These are phyloP conservation scores for Platanista minor DNA, from an alignment of 2,113 vertebrate species.

Conservation along the genomic window DNA sequence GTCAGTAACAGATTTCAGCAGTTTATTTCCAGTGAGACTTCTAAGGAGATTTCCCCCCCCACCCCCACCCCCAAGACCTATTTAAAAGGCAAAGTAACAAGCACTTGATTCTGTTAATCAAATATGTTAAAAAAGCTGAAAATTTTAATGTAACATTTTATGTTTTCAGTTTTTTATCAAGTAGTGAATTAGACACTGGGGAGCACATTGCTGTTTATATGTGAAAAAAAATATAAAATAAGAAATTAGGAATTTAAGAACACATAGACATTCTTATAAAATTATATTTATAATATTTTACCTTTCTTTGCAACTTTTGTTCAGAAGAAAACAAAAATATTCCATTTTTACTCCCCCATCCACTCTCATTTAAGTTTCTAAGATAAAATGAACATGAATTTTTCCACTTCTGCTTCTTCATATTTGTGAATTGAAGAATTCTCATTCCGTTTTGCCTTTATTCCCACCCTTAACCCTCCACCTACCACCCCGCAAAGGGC, in stretches of 20 bases:
- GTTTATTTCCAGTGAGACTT: constrained; percentile 34
- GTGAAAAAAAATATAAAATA: neutral
- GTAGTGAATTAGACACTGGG: neutral
- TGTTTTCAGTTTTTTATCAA: neutral
- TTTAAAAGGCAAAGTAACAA: constrained; percentile 33
- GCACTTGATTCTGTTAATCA: constrained; percentile 18
- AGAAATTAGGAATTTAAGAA: neutral
- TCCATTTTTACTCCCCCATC: neutral
- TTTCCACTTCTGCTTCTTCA: neutral
- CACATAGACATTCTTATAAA: neutral
- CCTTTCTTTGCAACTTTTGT: neutral
- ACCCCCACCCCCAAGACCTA: neutral
- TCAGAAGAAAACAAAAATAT: neutral
- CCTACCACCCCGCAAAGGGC: neutral
- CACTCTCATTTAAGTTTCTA: neutral
- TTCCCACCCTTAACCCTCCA: neutral
- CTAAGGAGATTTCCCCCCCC: neutral
- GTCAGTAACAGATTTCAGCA: constrained; percentile 44
- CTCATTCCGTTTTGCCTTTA: neutral
- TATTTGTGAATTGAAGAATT: neutral
- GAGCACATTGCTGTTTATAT: neutral
- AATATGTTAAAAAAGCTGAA: constrained; percentile 13
- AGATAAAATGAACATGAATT: neutral
- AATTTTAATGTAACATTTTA: neutral
- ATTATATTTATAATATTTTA: neutral